Evolutionary conservation across 2,888 invertebrate genomes (phyloP).

Genomic region (Timema podura): DNA sequence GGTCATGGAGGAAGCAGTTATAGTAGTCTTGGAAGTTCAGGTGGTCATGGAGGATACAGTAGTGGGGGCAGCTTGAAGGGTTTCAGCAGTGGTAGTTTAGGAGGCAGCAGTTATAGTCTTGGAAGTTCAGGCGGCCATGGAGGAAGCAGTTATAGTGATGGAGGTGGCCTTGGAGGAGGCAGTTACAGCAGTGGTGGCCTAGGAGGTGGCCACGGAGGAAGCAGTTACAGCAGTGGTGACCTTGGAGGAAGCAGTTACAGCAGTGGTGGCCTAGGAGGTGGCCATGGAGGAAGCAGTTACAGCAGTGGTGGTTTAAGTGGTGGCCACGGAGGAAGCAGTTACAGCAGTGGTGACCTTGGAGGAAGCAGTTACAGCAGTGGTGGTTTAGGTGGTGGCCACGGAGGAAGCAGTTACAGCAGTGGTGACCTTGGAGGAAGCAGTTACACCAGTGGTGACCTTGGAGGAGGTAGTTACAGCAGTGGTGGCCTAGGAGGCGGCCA

Average conservation of each 20-base stretch:
- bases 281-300: not conserved
- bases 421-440: conserved; percentile 7
- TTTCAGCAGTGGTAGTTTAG: conserved; percentile 9
- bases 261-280: conserved; percentile 1
- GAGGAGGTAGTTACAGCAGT: conserved; percentile 11
- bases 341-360: conserved; percentile 9
- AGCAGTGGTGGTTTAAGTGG: conserved; percentile 1
- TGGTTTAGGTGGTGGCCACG: not conserved
- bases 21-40: no score
- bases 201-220: conserved; percentile 14
- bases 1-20: not conserved
- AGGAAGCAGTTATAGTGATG: conserved; percentile 1
- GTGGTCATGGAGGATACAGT: conserved; percentile 14
- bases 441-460: conserved; percentile 6
- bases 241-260: conserved; percentile 13
- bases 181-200: conserved; percentile 5
- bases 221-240: conserved; percentile 14
- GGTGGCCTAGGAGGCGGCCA: conserved; percentile 2
- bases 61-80: conserved; percentile 18
- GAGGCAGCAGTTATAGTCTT: conserved; percentile 11
- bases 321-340: conserved; percentile 1
- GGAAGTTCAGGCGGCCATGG: conserved; percentile 9
- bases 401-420: conserved; percentile 9
- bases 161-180: conserved; percentile 16
- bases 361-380: not conserved